These are phyloP conservation scores for Parnassius smintheus DNA, from an alignment of 2,888 invertebrate genomes.

Conservation along the genomic window DNA sequence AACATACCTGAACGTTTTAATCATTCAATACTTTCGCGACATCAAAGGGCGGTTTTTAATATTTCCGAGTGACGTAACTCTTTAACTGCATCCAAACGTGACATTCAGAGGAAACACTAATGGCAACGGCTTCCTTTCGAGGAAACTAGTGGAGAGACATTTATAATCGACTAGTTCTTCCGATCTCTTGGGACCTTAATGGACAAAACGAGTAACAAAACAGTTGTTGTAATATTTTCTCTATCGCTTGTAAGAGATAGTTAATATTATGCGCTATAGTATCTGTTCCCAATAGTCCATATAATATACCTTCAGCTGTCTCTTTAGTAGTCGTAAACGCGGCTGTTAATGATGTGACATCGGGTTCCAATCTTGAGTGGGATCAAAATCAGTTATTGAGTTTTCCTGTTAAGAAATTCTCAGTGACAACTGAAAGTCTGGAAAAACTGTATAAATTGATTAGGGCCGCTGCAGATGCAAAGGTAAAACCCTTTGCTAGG, in stretches of 20 bases:
- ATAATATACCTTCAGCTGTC: no score
- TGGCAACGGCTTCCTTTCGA: conserved; percentile 54
- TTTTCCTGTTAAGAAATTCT: no score
- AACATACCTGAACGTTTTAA: conserved; percentile 10
- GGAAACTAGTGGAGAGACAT: conserved; percentile 34
- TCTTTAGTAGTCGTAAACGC: no score
- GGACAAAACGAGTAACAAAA: conserved; percentile 22
- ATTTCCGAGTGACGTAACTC: conserved; percentile 46
- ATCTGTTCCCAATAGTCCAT: no score
- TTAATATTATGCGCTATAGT: conserved; percentile 9
- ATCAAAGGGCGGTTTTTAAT: conserved; percentile 41
- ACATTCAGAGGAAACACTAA: conserved; percentile 52
- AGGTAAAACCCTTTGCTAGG: no score
- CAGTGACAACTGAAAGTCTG: no score
- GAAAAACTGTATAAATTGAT: no score
- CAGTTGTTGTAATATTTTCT: neutral
- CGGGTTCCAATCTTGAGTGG: no score
- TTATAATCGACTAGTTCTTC: conserved; percentile 30
- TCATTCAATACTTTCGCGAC: conserved; percentile 27
- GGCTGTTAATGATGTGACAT: no score
- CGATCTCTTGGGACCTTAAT: conserved; percentile 28
- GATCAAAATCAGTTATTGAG: no score
- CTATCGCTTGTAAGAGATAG: neutral
- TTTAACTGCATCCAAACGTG: conserved; percentile 42
- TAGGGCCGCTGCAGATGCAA: no score